Evolutionary conservation across 2,113 vertebrate genomes (phyloP), one percentile per base, ranked within the genome.

Genomic region (Empidonax traillii): DNA sequence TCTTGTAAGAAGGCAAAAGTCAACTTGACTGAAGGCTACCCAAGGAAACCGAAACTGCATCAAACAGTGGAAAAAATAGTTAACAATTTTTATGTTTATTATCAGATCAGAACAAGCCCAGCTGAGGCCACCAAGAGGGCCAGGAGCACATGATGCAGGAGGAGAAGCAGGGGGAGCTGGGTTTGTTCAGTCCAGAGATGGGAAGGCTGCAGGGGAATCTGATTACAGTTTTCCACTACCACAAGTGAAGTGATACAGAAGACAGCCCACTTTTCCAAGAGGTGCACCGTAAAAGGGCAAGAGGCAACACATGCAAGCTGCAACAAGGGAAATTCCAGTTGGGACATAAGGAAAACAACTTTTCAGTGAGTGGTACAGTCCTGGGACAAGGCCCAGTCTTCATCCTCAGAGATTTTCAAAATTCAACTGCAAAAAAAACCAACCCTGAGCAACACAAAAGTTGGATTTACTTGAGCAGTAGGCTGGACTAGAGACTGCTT

Each of bases 111-210:
- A 90, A 62, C 8, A 18, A 92, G 76, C 55, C 76, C 89, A 87
- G 93, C 76, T 87, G 93, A 90, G 89, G 93, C 84, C 89, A 94
- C 61, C 93, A 92, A 86, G 65, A 96, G 61, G 83, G 80, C 84
- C 83, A 90, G 79, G 43, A 95, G 72, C 65, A 85, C 71, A 77
- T 18, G 86, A 93, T 2, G 31, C 51, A 74, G 52, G 25, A 87
- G 55, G n/a, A 92, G 39, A 90, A 85, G 61, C 71, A 88, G 75
- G 30, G 74, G 80, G 65, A 90, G 68, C 28, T 67, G 55, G 17
- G 35, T 84, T 92, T 93, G 86, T 41, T 55, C 72, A 84, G 83
- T 31, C 33, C n/a, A 3, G 9, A 56, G 76, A 72, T 71, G 44
- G 71, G 39, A 77, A 62, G 76, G 80, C 73, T 78, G 55, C 3